A percentile compares a stretch with the other conserved stretches of the same genome.
Conservation (phyloP, 2,888 invertebrate species). For the Unio pictorum region DNA sequence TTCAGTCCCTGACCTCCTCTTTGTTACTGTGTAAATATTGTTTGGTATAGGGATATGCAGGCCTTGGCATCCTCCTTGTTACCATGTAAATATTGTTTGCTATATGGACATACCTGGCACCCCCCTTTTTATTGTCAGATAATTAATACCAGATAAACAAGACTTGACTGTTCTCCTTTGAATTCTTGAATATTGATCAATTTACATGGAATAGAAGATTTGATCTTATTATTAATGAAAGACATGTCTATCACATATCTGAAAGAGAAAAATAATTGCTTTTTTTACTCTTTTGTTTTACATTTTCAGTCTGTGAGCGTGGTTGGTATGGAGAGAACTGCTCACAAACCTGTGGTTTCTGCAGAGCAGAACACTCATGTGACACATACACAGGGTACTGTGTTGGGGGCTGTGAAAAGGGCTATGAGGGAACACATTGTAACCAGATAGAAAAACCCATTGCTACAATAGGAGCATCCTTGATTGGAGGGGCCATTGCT, state of each 20-base stretch:
- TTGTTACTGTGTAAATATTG: too few relatives aligned
- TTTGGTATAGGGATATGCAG: too few relatives aligned
- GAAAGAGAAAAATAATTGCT: not conserved
- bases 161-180: too few relatives aligned
- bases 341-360: constrained; percentile 44
- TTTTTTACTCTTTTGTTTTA: constrained; percentile 1
- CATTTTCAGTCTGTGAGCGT: constrained; percentile 42
- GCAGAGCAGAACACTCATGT: constrained; percentile 42
- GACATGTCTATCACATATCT: not conserved
- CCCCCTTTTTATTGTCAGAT: too few relatives aligned
- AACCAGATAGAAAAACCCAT: constrained; percentile 19
- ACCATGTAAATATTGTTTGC: too few relatives aligned
- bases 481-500: constrained; percentile 30
- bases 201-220: too few relatives aligned
- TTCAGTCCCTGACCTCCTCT: too few relatives aligned
- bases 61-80: too few relatives aligned
- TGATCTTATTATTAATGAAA: too few relatives aligned
- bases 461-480: constrained; percentile 4
- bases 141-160: too few relatives aligned
- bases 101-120: too few relatives aligned
- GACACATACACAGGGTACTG: constrained; percentile 53
- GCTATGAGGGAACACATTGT: constrained; percentile 45
- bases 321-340: constrained; percentile 54
- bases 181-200: too few relatives aligned
- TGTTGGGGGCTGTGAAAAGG: constrained; percentile 49